A percentile compares a stretch with the other conserved stretches of the same genome.
Conservation (phyloP, 2,888 invertebrate genomes). For the Cantharis flavilabris region DNA sequence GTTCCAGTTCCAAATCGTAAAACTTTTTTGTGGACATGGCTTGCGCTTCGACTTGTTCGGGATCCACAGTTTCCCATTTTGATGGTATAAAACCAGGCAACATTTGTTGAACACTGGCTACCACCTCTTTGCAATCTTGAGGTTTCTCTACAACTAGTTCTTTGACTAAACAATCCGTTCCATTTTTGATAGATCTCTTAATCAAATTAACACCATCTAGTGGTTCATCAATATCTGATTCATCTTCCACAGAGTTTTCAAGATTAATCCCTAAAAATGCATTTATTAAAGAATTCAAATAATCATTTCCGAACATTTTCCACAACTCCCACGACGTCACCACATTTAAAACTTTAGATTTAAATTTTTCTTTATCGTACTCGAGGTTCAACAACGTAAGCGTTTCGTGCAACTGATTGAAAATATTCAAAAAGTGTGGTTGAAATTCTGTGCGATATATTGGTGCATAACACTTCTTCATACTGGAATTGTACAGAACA, state of each 20-base stretch:
- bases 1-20: conserved; percentile 63
- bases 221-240: conserved; percentile 50
- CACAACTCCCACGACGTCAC: conserved; percentile 96
- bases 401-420: conserved; percentile 72
- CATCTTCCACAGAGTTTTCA: conserved; percentile 43
- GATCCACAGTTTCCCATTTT: conserved; percentile 94
- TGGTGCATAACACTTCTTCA: conserved; percentile 84
- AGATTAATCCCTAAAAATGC: conserved; percentile 75
- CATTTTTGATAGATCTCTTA: conserved; percentile 43
- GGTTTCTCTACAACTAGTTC: not conserved
- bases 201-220: conserved; percentile 50
- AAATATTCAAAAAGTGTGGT: conserved; percentile 72
- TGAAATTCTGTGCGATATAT: conserved; percentile 85
- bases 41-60: conserved; percentile 74
- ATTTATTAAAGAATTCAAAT: conserved; percentile 81
- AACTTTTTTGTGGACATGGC: conserved; percentile 85
- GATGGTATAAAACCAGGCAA: conserved; percentile 79
- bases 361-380: conserved; percentile 89
- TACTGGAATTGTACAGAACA: conserved; percentile 92
- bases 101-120: conserved; percentile 44
- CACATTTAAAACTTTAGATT: conserved; percentile 81
- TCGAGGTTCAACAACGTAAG: conserved; percentile 72
- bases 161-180: conserved; percentile 14
- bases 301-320: conserved; percentile 89
- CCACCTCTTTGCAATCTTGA: conserved; percentile 3